Percentiles rank a stretch among this genome's conserved stretches.
phyloP scores from a whole-genome alignment of 2,888 invertebrate species.

The Aricia artaxerxes region DNA sequence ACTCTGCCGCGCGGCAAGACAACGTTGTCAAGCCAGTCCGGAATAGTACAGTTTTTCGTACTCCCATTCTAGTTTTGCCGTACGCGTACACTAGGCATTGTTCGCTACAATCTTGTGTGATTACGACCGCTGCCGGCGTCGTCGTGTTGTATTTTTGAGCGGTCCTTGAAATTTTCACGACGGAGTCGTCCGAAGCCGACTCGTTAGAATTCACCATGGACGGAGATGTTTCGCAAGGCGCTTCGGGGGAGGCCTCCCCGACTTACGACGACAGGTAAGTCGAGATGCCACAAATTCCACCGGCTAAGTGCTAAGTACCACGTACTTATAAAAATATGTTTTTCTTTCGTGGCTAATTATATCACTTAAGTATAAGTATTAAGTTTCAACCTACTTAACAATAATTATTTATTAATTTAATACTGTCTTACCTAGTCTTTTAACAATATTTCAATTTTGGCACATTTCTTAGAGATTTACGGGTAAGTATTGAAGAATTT shows the following conservation, averaged over 20 bases:
- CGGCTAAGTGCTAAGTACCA: background rate
- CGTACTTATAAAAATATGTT: background rate
- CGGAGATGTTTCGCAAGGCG: slow-evolving; percentile 64
- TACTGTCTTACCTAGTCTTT: no score
- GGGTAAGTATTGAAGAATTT: no score
- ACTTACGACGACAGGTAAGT: slow-evolving; percentile 70
- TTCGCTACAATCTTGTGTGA: background rate
- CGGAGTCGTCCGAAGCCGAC: slow-evolving; percentile 24
- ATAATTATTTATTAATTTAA: no score
- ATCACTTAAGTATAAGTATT: no score
- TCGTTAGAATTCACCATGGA: slow-evolving; percentile 52
- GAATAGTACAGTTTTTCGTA: slow-evolving; percentile 22
- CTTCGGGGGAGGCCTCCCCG: slow-evolving; percentile 65
- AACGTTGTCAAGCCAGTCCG: slow-evolving; percentile 30
- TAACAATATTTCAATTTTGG: no score
- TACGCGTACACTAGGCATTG: slow-evolving; percentile 11
- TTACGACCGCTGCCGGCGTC: background rate
- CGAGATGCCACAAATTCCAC: background rate
- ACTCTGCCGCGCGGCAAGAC: slow-evolving; percentile 24
- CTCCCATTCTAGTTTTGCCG: slow-evolving; percentile 18
- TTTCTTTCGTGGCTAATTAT: no score
- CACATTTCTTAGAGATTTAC: no score
- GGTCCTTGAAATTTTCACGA: background rate
- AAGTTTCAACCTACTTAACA: no score
- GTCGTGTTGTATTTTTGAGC: slow-evolving; percentile 4